Evolutionary conservation across 2,113 vertebrate species (phyloP).

Genomic region (Gila orcuttii): DNA sequence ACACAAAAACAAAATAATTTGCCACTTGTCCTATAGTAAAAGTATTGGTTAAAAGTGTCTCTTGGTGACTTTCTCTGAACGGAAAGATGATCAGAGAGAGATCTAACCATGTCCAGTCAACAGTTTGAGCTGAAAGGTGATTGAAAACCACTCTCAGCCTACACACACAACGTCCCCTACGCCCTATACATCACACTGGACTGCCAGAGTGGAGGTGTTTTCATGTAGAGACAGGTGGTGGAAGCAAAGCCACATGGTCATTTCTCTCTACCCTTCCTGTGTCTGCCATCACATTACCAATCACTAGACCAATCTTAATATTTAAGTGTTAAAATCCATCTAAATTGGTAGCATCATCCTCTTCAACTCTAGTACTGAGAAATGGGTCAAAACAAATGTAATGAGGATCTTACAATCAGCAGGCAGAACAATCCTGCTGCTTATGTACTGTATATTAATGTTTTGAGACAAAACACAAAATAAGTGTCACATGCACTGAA

Average conservation of each 20-base stretch:
- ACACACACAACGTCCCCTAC: not conserved
- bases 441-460: not conserved
- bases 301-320: not conserved
- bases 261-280: not conserved
- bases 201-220: not conserved
- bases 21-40: not conserved
- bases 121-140: not conserved
- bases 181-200: not conserved
- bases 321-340: not conserved
- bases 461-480: not conserved
- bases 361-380: not conserved
- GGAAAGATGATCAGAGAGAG: not conserved
- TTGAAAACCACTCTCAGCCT: not conserved
- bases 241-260: not conserved
- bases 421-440: not conserved
- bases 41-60: not conserved
- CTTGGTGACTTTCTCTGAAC: not conserved
- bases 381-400: slow-evolving; percentile 15
- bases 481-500: not conserved
- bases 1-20: not conserved
- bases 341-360: not conserved
- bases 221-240: not conserved
- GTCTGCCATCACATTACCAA: not conserved
- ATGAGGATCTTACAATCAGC: not conserved
- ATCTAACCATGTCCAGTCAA: not conserved